These are phyloP conservation scores for Lamprotornis superbus DNA, from an alignment of 2,113 vertebrate species.

Conservation along the genomic window DNA sequence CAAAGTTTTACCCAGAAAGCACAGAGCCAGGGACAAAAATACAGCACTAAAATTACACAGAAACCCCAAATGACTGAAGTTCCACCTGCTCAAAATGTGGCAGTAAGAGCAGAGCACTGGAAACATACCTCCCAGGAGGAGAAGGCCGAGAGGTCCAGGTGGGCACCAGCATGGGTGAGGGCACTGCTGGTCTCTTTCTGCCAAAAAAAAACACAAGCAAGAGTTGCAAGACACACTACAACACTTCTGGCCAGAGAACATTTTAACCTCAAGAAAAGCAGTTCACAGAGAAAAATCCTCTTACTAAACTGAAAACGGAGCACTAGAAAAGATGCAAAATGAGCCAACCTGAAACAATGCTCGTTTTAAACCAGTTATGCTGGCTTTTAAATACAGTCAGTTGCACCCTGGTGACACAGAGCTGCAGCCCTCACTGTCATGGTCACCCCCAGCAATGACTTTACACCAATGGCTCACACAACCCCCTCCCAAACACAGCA, in stretches of 20 bases:
- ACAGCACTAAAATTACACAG: not conserved
- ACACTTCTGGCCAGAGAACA: not conserved
- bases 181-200: constrained; percentile 99
- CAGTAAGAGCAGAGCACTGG: not conserved
- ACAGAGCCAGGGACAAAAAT: not conserved
- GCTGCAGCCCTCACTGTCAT: not conserved
- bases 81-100: not conserved
- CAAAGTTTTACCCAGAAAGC: not conserved
- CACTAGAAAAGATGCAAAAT: not conserved
- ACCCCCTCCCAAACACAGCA: not conserved
- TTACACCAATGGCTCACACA: fast-evolving
- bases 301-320: not conserved
- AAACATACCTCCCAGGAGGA: constrained; percentile 94
- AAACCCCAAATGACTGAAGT: not conserved
- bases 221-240: not conserved
- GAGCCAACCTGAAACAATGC: not conserved
- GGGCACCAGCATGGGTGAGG: constrained; percentile 93
- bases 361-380: fast-evolving
- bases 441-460: not conserved
- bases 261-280: not conserved
- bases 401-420: not conserved
- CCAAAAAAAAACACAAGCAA: not conserved
- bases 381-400: not conserved
- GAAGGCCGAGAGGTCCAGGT: constrained; percentile 97
- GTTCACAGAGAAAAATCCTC: not conserved